Percentiles rank a stretch among this genome's conserved stretches.
These are phyloP conservation scores for Galleria mellonella DNA, from an alignment of 1,140 invertebrate species.

Conservation along the genomic window DNA sequence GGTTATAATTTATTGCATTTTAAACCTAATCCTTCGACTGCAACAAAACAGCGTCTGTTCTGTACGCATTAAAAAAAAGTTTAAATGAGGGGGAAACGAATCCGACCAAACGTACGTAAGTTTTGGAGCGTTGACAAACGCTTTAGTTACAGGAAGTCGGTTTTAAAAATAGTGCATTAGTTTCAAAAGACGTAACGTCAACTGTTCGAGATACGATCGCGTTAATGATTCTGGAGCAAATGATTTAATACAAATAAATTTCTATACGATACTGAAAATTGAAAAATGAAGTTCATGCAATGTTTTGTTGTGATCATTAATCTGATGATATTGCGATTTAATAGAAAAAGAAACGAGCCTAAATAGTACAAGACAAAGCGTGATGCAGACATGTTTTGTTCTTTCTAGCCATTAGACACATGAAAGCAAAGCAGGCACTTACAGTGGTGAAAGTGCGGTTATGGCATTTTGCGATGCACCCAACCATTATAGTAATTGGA, in stretches of 20 bases:
- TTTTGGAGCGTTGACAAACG: slow-evolving; percentile 16
- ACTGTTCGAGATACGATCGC: slow-evolving; percentile 1
- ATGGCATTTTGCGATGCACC: slow-evolving; percentile 47
- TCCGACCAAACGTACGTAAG: slow-evolving; percentile 1
- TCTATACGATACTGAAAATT: too few species aligned
- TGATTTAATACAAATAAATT: too few species aligned
- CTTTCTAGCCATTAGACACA: slow-evolving; percentile 13
- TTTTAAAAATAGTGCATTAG: slow-evolving; percentile 19
- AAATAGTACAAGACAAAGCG: too few species aligned
- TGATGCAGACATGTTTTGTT: not conserved
- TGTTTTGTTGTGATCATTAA: too few species aligned
- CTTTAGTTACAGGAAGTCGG: slow-evolving; percentile 19
- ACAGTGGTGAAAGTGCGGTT: slow-evolving; percentile 40
- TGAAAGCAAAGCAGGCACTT: slow-evolving; percentile 23
- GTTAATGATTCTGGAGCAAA: too few species aligned
- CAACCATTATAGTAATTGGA: slow-evolving; percentile 46
- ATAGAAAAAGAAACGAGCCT: too few species aligned
- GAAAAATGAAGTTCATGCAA: too few species aligned
- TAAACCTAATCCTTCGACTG: too few species aligned
- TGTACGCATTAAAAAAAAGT: too few species aligned
- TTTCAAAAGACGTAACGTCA: not conserved
- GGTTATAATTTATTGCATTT: too few species aligned
- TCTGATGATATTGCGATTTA: too few species aligned
- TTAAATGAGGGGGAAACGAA: not conserved
- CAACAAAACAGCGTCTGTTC: too few species aligned